phyloP scores from a whole-genome alignment of 2,797 vertebrate species.

The Macrochelys suwanniensis region DNA sequence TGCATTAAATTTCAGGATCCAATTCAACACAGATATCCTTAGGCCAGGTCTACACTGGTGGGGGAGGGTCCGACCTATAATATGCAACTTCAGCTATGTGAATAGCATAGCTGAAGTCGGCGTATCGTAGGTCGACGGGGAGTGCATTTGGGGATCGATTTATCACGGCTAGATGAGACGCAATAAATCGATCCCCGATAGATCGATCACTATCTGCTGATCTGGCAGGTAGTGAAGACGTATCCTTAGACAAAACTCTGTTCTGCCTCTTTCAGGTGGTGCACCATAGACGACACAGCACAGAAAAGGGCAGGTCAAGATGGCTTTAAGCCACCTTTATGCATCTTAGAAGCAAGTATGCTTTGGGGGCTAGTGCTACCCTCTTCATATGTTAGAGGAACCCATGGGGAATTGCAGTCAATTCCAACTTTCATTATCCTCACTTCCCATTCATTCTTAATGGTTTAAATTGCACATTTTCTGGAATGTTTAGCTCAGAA shows the following conservation, averaged over 20 bases:
- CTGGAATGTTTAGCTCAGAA: not conserved
- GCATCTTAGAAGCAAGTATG: not conserved
- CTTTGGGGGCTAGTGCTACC: rapidly evolving
- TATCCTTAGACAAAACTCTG: not conserved
- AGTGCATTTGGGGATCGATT: too few relatives aligned
- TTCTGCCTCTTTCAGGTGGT: rapidly evolving
- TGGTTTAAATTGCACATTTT: not conserved
- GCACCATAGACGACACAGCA: not conserved
- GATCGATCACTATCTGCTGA: too few relatives aligned
- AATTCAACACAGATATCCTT: not conserved
- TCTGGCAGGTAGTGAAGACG: too few relatives aligned
- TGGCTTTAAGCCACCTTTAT: rapidly evolving
- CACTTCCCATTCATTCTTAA: not conserved
- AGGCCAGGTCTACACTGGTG: too few relatives aligned
- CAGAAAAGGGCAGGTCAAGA: not conserved
- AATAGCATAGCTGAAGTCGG: too few relatives aligned
- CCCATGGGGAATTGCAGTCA: not conserved
- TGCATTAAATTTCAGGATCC: not conserved
- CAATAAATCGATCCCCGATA: too few relatives aligned
- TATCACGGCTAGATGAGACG: too few relatives aligned
- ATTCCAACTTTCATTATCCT: not conserved
- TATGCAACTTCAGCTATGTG: too few relatives aligned
- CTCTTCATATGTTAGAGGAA: not conserved
- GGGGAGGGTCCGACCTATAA: too few relatives aligned
- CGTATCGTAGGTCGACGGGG: too few relatives aligned